Evolutionary conservation across 2,113 vertebrate species (phyloP).

Genomic region (Solenodon paradoxus): DNA sequence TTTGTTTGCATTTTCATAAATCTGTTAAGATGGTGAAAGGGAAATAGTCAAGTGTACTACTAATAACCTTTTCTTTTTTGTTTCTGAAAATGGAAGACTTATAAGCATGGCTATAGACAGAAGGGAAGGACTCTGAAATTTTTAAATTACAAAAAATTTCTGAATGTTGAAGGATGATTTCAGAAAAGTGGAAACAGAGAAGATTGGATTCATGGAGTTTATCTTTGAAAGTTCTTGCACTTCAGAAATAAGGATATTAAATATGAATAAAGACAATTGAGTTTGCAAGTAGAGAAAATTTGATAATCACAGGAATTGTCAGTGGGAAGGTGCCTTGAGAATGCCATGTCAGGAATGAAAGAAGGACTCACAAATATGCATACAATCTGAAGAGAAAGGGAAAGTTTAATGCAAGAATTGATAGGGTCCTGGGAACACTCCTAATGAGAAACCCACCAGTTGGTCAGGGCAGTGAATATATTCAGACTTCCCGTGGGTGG

Average conservation of each 20-base stretch:
- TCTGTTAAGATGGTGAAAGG: neutral
- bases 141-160: neutral
- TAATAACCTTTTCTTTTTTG: neutral
- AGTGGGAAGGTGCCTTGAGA: too few species aligned
- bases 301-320: neutral
- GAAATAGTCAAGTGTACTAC: neutral
- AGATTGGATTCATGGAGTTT: neutral
- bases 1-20: neutral
- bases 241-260: neutral
- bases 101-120: neutral
- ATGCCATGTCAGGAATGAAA: too few species aligned
- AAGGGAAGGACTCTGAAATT: neutral
- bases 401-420: too few species aligned
- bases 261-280: neutral
- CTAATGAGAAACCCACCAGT: too few species aligned
- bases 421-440: too few species aligned
- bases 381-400: too few species aligned
- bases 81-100: neutral
- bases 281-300: neutral
- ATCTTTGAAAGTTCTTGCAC: neutral
- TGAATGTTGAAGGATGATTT: neutral
- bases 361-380: too few species aligned
- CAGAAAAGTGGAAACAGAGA: neutral
- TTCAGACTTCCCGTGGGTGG: too few species aligned
- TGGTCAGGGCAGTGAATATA: too few species aligned